Evolutionary conservation across 2,888 invertebrate species (phyloP).

Genomic region (Timema cristinae): DNA sequence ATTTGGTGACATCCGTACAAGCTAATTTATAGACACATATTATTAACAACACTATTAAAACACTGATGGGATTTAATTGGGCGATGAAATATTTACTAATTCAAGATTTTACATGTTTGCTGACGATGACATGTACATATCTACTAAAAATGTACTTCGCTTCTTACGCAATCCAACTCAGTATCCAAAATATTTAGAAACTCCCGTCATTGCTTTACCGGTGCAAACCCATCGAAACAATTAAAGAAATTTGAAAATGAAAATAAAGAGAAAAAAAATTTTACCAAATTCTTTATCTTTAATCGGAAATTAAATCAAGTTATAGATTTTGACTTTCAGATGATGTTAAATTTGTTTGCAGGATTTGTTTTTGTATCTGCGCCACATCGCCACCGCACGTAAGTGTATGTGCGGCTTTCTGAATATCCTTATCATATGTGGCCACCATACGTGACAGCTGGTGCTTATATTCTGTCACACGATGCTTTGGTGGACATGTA

Average conservation of each 20-base stretch:
- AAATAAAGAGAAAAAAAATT: background rate
- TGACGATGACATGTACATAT: conserved; percentile 91
- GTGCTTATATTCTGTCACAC: conserved; percentile 75
- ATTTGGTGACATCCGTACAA: conserved; percentile 77
- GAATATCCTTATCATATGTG: conserved; percentile 86
- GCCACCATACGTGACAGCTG: conserved; percentile 90
- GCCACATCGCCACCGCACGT: conserved; percentile 73
- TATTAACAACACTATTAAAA: conserved; percentile 93
- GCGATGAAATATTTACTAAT: conserved; percentile 61
- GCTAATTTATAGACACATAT: conserved; percentile 75
- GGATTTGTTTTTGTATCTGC: conserved; percentile 75
- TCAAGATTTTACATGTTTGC: conserved; percentile 81
- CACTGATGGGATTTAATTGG: conserved; percentile 86
- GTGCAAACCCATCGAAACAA: background rate
- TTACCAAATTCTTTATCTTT: no score
- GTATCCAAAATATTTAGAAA: conserved; percentile 62
- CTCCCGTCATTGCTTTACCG: conserved; percentile 44
- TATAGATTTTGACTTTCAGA: conserved; percentile 49
- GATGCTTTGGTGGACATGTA: conserved; percentile 70
- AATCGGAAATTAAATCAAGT: conserved; percentile 35
- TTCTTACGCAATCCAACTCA: conserved; percentile 64
- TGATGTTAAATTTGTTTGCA: conserved; percentile 58
- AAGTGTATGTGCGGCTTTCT: conserved; percentile 78
- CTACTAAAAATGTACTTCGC: conserved; percentile 74
- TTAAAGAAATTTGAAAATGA: background rate